phyloP scores from a whole-genome alignment of 2,113 vertebrate species.

The Centropristis striata region DNA sequence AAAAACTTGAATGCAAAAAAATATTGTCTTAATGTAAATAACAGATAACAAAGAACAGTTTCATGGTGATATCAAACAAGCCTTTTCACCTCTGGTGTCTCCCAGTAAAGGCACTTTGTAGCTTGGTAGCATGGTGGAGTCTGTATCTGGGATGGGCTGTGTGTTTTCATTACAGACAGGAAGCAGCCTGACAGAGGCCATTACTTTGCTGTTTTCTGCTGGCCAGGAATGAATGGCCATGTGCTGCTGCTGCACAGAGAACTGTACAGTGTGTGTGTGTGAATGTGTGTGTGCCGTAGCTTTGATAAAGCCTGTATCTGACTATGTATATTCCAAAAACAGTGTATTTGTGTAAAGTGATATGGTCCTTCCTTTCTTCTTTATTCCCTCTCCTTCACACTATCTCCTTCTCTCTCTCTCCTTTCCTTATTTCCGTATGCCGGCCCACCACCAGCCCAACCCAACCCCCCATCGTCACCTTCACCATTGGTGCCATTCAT shows the following conservation, averaged over 20 bases:
- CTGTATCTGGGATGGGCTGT: slow-evolving; percentile 31
- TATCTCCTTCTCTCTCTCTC: not conserved
- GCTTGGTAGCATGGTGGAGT: slow-evolving; percentile 45
- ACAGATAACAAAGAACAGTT: too few species aligned
- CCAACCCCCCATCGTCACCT: slow-evolving; percentile 70
- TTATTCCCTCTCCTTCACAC: not conserved
- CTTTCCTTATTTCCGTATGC: not conserved
- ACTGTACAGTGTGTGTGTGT: slow-evolving; percentile 1
- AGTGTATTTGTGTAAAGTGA: not conserved
- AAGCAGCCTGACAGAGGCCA: slow-evolving; percentile 72
- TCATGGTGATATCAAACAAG: too few species aligned
- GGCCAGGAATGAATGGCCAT: not conserved
- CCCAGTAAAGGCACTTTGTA: slow-evolving; percentile 63
- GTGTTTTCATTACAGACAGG: slow-evolving; percentile 75
- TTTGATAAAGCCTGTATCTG: not conserved
- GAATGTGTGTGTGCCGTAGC: not conserved
- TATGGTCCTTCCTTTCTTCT: not conserved
- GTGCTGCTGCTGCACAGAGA: slow-evolving; percentile 15
- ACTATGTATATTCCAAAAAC: not conserved
- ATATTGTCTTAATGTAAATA: too few species aligned
- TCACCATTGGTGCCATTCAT: slow-evolving; percentile 74
- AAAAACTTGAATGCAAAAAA: too few species aligned
- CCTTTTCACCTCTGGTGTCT: too few species aligned
- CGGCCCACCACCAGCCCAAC: too few species aligned
- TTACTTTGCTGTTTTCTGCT: slow-evolving; percentile 61